Percentiles rank a stretch among this genome's conserved stretches.
Evolutionary conservation across 1,140 invertebrate species (phyloP).

Genomic region (Platyura marginata): DNA sequence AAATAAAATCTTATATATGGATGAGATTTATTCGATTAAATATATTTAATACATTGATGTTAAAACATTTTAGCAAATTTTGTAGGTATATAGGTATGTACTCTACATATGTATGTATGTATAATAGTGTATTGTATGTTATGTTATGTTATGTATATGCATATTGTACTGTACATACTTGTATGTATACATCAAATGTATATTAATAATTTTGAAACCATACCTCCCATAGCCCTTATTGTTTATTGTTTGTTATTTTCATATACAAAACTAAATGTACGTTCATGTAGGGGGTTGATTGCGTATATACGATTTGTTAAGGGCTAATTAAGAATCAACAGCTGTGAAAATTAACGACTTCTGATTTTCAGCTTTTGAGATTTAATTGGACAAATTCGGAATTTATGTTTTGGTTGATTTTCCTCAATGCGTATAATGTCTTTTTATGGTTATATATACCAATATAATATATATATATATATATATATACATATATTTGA

Average conservation of each 20-base stretch:
- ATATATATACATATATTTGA: too few species aligned
- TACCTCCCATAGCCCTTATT: background rate
- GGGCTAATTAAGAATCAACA: constrained; percentile 43
- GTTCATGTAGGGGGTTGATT: constrained; percentile 4
- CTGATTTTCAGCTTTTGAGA: constrained; percentile 35
- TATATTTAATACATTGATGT: background rate
- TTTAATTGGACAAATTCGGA: constrained; percentile 46
- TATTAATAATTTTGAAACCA: background rate
- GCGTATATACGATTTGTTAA: constrained; percentile 37
- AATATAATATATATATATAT: too few species aligned
- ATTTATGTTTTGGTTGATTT: too few species aligned
- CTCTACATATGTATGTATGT: background rate
- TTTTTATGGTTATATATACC: too few species aligned
- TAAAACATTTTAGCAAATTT: too few species aligned
- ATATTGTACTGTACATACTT: background rate
- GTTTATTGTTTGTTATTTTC: too few species aligned
- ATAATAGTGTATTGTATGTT: background rate
- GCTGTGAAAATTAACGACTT: constrained; percentile 46
- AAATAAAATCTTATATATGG: background rate
- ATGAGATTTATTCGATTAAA: background rate
- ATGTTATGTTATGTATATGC: too few species aligned
- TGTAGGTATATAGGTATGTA: too few species aligned
- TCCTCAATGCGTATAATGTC: too few species aligned
- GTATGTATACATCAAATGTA: background rate
- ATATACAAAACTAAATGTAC: too few species aligned